Conservation (phyloP, 1,140 invertebrate genomes). For the Medauroidea extradentata region DNA sequence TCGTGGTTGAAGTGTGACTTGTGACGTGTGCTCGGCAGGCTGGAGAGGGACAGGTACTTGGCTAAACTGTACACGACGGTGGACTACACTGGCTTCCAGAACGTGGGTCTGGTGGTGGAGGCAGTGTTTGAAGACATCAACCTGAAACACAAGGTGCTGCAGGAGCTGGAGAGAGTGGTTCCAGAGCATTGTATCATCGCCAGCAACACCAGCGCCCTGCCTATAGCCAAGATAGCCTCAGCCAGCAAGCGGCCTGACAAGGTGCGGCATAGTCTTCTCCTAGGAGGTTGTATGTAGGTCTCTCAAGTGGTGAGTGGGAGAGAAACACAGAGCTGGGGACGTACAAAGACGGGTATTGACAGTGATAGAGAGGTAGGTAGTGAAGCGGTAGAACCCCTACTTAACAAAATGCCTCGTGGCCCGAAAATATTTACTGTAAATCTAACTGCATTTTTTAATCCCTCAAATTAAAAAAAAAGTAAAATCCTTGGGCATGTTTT, state of each 20-base stretch:
- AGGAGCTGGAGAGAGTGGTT: slow-evolving; percentile 87
- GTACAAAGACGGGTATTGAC: too few species aligned
- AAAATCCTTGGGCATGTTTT: too few species aligned
- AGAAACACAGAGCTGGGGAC: too few species aligned
- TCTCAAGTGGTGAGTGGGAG: too few species aligned
- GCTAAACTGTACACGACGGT: slow-evolving; percentile 77
- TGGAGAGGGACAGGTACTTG: slow-evolving; percentile 75
- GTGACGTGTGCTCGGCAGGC: slow-evolving; percentile 49
- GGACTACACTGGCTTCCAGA: slow-evolving; percentile 81
- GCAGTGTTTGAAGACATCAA: slow-evolving; percentile 97
- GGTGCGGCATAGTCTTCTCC: too few species aligned
- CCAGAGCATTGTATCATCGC: slow-evolving; percentile 92
- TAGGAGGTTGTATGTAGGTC: too few species aligned
- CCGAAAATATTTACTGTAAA: too few species aligned
- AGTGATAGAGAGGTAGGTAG: too few species aligned
- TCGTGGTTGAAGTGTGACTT: background rate
- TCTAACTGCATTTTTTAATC: too few species aligned
- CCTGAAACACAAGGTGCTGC: slow-evolving; percentile 95
- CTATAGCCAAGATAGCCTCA: slow-evolving; percentile 91
- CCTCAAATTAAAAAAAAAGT: too few species aligned
- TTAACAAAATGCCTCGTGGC: too few species aligned
- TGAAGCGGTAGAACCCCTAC: too few species aligned
- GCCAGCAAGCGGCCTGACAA: slow-evolving; percentile 92
- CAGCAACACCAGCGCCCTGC: slow-evolving; percentile 97
- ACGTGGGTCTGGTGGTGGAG: slow-evolving; percentile 94